phyloP scores from a whole-genome alignment of 2,797 vertebrate genomes.

The Craterocephalus amniculus region DNA sequence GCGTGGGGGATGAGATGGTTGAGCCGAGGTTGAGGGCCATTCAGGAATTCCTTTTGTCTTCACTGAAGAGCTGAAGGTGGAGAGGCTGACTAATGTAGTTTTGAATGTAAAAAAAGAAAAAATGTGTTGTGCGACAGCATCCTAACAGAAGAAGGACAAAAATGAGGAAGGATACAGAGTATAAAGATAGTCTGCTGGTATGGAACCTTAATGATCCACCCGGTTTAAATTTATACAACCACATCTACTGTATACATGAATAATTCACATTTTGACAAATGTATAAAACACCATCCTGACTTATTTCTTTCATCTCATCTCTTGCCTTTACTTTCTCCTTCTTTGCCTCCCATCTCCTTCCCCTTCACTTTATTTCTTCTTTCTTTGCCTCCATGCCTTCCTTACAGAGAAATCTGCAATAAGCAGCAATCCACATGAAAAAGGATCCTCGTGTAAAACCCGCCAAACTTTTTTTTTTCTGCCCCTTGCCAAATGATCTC shows the following conservation, averaged over 20 bases:
- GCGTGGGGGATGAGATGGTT: constrained; percentile 57
- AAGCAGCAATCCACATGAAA: constrained; percentile 10
- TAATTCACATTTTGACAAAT: constrained; percentile 43
- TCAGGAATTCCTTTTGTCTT: constrained; percentile 72
- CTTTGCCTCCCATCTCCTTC: background rate
- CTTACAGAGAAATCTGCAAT: constrained; percentile 8
- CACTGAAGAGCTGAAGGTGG: constrained; percentile 49
- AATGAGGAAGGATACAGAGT: background rate
- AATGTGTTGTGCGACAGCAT: constrained; percentile 10
- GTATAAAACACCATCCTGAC: background rate
- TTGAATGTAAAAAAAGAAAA: background rate
- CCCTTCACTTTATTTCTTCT: background rate
- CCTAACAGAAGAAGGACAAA: constrained; percentile 17
- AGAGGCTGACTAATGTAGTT: constrained; percentile 26
- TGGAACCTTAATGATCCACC: constrained; percentile 40
- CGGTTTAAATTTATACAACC: constrained; percentile 32
- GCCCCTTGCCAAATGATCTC: background rate
- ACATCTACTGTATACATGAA: constrained; percentile 18
- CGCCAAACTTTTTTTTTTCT: constrained; percentile 3
- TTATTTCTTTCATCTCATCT: background rate
- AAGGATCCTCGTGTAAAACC: constrained; percentile 15
- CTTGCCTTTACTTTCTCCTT: background rate
- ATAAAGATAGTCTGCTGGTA: constrained; percentile 10
- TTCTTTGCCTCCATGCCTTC: background rate
- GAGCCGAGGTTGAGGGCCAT: constrained; percentile 38